Evolutionary conservation across 2,888 invertebrate species (phyloP).

Genomic region (Gari tellinella): DNA sequence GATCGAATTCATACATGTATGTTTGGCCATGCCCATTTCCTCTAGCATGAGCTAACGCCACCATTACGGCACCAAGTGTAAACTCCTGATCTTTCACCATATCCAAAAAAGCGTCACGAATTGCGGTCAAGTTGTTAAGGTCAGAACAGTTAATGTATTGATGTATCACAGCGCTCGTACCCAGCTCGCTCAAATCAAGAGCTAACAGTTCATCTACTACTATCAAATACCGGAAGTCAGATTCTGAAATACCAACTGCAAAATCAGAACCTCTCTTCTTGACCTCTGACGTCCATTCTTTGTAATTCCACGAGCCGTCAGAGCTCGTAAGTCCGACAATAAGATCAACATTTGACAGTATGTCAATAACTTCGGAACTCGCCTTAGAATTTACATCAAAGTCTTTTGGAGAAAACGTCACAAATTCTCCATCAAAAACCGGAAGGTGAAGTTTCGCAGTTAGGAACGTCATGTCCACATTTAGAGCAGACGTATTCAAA

Average conservation of each 20-base stretch:
- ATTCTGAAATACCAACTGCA: conserved; percentile 18
- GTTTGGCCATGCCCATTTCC: no score
- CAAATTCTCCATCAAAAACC: conserved; percentile 42
- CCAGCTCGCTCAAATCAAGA: conserved; percentile 19
- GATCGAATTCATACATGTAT: no score
- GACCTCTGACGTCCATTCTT: no score
- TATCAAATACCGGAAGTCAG: conserved; percentile 31
- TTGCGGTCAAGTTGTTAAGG: conserved; percentile 14
- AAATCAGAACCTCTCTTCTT: conserved; percentile 4
- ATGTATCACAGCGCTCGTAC: conserved; percentile 28
- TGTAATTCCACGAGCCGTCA: no score
- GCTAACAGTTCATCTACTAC: conserved; percentile 30
- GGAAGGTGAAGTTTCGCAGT: conserved; percentile 29
- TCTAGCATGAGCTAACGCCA: no score
- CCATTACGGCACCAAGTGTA: no score
- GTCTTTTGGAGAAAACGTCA: conserved; percentile 23
- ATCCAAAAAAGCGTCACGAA: conserved; percentile 30
- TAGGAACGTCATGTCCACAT: not conserved
- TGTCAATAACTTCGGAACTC: no score
- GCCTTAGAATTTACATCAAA: no score
- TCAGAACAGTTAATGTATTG: conserved; percentile 45
- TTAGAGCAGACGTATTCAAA: no score
- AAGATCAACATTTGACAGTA: no score
- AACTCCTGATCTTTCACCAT: conserved; percentile 39
- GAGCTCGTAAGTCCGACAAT: no score